phyloP scores from a whole-genome alignment of 2,797 vertebrate species.

The Acrossocheilus fasciatus region DNA sequence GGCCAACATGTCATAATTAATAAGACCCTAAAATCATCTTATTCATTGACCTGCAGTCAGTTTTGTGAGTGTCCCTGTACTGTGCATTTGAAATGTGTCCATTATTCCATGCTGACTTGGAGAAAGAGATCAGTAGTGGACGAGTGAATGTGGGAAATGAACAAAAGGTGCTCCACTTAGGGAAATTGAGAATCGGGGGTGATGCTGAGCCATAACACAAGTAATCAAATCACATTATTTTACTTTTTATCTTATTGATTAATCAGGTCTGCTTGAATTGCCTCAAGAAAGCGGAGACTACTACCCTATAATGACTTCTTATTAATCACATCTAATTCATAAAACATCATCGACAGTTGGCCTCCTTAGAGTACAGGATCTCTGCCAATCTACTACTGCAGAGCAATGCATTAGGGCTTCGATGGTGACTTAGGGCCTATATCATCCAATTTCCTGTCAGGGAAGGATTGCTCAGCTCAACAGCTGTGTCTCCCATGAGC shows the following conservation, averaged over 20 bases:
- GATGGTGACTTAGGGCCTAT: conserved; percentile 43
- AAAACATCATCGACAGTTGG: conserved; percentile 39
- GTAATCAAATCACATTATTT: conserved; percentile 45
- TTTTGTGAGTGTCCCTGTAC: background rate
- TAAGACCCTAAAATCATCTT: background rate
- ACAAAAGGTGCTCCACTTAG: conserved; percentile 11
- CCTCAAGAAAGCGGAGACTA: conserved; percentile 10
- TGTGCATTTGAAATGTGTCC: background rate
- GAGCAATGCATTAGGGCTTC: conserved; percentile 38
- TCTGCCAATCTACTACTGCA: conserved; percentile 38
- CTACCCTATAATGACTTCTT: conserved; percentile 31
- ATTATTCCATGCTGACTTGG: background rate
- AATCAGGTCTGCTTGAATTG: conserved; percentile 29
- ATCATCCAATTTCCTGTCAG: conserved; percentile 43
- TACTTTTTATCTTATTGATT: conserved; percentile 31
- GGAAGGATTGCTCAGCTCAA: conserved; percentile 35
- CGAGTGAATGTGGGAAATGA: background rate
- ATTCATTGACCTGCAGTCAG: background rate
- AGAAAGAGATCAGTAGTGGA: background rate
- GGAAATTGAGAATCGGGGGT: background rate
- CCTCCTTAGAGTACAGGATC: conserved; percentile 22
- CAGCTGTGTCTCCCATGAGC: conserved; percentile 32
- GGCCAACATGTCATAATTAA: background rate
- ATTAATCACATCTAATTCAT: conserved; percentile 50
- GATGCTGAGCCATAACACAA: conserved; percentile 5